A percentile compares a stretch with the other conserved stretches of the same genome.
phyloP scores from a whole-genome alignment of 1,140 invertebrate species.

The Hycleus cichorii region DNA sequence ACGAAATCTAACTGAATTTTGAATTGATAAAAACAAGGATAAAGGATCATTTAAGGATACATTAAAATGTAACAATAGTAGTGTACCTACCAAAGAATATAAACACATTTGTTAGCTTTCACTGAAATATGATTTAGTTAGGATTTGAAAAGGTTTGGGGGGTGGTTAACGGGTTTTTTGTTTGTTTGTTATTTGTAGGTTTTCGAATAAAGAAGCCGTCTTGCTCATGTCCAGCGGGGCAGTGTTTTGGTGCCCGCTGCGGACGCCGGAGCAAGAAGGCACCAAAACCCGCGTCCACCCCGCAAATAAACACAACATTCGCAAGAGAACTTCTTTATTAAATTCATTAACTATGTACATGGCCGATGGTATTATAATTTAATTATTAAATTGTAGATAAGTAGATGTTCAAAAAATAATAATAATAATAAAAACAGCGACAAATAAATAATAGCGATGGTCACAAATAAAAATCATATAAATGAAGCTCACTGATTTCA shows the following conservation, averaged over 20 bases:
- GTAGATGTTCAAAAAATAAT: slow-evolving; percentile 2
- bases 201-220: slow-evolving; percentile 37
- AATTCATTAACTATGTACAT: slow-evolving; percentile 27
- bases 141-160: slow-evolving; percentile 1
- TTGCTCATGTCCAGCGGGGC: slow-evolving; percentile 45
- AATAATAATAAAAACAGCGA: slow-evolving; percentile 6
- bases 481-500: background rate
- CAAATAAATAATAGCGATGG: too few relatives aligned
- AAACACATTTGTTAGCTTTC: background rate
- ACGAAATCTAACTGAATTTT: background rate
- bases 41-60: background rate
- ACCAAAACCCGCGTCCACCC: slow-evolving; percentile 43
- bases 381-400: background rate
- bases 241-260: slow-evolving; percentile 64
- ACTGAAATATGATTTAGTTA: background rate
- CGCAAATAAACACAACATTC: slow-evolving; percentile 35
- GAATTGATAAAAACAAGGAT: background rate
- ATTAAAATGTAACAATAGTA: background rate
- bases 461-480: background rate
- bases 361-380: slow-evolving; percentile 1
- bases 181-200: background rate
- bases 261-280: slow-evolving; percentile 41
- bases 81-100: background rate
- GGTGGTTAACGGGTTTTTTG: slow-evolving; percentile 30
- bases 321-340: slow-evolving; percentile 45